Evolutionary conservation across 2,113 vertebrate genomes (phyloP).

Genomic region (Ptyas mucosa): DNA sequence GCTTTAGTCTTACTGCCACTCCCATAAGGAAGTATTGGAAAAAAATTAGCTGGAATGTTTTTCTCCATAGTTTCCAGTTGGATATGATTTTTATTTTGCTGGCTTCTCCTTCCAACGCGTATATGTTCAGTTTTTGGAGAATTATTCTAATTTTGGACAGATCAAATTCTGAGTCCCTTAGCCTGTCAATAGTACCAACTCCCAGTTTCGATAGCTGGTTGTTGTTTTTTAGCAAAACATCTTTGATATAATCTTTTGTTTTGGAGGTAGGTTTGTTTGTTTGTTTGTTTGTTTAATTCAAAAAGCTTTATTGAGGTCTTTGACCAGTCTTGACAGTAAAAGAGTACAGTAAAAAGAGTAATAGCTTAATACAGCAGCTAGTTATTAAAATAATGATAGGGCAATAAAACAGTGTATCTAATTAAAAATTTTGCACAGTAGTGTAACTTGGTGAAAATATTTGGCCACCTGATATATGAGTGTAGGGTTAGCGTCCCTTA

Average conservation of each 20-base stretch:
- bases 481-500: neutral
- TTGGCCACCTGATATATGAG: neutral
- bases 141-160: neutral
- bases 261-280: neutral
- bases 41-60: neutral
- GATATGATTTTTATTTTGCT: neutral
- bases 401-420: neutral
- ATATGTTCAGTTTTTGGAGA: neutral
- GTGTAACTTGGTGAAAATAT: neutral
- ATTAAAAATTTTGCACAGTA: neutral
- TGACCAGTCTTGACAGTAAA: neutral
- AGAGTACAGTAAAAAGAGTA: neutral
- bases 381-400: neutral
- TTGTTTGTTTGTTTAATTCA: neutral
- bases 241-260: neutral
- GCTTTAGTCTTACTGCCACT: neutral
- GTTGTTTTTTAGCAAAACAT: neutral
- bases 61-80: neutral
- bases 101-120: neutral
- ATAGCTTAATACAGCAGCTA: neutral
- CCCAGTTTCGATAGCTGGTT: accelerated
- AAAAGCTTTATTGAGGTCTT: neutral
- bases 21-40: neutral
- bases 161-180: neutral
- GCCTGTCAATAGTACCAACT: neutral